A percentile compares a stretch with the other conserved stretches of the same genome.
Evolutionary conservation across 2,113 vertebrate genomes (phyloP).

Genomic region (Rhinolophus ferrumequinum): DNA sequence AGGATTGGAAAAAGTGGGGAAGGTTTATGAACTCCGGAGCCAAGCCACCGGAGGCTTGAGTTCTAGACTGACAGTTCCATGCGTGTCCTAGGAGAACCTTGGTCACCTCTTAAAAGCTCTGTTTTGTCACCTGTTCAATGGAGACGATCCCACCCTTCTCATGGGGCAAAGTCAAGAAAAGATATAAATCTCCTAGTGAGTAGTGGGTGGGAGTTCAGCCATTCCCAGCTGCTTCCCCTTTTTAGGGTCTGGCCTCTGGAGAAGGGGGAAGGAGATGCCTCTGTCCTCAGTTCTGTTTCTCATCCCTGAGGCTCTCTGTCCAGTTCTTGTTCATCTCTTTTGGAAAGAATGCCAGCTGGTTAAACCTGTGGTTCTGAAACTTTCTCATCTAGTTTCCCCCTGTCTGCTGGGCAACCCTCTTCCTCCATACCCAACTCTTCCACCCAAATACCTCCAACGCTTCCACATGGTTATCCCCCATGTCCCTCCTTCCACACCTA

Average conservation of each 20-base stretch:
- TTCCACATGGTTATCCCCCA: background rate
- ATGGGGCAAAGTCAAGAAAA: background rate
- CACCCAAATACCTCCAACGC: background rate
- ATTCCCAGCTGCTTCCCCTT: background rate
- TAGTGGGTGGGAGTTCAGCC: background rate
- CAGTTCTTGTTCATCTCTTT: background rate
- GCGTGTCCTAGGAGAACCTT: background rate
- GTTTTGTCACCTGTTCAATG: background rate
- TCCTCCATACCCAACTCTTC: background rate
- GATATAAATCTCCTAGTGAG: background rate
- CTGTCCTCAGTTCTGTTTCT: background rate
- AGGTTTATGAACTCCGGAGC: background rate
- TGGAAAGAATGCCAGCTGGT: slow-evolving; percentile 11
- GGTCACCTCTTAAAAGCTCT: background rate
- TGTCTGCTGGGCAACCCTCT: background rate
- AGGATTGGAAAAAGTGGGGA: background rate
- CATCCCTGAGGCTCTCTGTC: background rate
- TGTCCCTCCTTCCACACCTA: background rate
- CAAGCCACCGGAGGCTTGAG: background rate
- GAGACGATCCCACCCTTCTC: background rate
- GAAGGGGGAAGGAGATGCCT: fast-evolving
- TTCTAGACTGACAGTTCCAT: background rate
- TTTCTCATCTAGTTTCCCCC: background rate
- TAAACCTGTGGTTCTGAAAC: slow-evolving; percentile 34
- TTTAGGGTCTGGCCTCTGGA: background rate